Evolutionary conservation across 2,113 vertebrate genomes (phyloP), one percentile per base, ranked within the genome.

Genomic region (Lamprotornis superbus): DNA sequence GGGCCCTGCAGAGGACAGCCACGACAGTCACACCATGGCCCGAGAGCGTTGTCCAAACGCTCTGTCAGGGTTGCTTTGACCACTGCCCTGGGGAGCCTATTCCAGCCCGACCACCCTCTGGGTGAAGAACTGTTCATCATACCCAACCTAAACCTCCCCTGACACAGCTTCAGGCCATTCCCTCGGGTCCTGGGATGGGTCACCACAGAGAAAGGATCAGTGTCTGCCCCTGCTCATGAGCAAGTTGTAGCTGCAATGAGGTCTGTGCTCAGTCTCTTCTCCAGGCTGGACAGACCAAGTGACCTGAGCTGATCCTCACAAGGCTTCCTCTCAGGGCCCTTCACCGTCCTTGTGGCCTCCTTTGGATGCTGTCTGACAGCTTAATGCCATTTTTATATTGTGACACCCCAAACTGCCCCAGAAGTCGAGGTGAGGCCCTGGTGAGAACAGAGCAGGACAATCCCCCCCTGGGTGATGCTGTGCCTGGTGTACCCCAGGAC

Each of bases 31-130:
- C 56, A 16, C 13, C 56, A 16, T 25, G 23, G 53, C 46, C 44
- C 5, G 1, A 42, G 53, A 18, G 73, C 31, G 2, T 5, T 19
- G 46, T 22, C 44, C 44, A 3, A 4, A 1, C 0, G 2, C 39
- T 76, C 35, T 44, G 37, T 4, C 3, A 7, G 52, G 35, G 60
- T 2, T 30, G 71, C 42, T 44, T 31, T 33, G 16, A 8, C 20
- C 63, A 1, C 37, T 68, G 61, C 46, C 46, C 22, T 33, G 73
- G 37, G 31, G 6, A 52, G 18, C 44, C 57, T 15, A 7, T 23
- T 15, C 23, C 63, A 28, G 3, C 33, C 53, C 2, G 0, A 8
- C 11, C 73, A 28, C 8, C 12, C 55, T 28, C 83, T 60, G 63
- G 33, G 37, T 8, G 31, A 68, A 33, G 31, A 50, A 8, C 25